A percentile compares a stretch with the other conserved stretches of the same genome.
Evolutionary conservation across 2,797 vertebrate genomes (phyloP).

Genomic region (Paguma larvata): DNA sequence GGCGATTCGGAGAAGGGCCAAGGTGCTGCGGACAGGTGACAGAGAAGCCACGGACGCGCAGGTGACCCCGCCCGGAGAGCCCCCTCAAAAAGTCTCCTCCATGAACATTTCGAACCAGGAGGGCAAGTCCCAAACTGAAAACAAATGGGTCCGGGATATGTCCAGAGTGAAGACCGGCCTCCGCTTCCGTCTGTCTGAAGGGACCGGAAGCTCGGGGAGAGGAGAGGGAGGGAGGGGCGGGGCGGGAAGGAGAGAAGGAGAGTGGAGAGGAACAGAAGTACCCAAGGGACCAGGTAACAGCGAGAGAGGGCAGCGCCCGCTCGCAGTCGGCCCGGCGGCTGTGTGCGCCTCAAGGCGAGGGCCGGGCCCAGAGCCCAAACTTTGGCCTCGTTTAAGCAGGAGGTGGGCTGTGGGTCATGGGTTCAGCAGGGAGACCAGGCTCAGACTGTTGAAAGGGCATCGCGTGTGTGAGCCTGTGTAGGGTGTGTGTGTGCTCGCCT

Average conservation of each 20-base stretch:
- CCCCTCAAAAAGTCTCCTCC: background rate
- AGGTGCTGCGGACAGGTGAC: background rate
- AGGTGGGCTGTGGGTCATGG: fast-evolving
- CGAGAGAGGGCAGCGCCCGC: background rate
- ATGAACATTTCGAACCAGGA: background rate
- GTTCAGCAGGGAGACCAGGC: fast-evolving
- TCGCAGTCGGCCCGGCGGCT: fast-evolving
- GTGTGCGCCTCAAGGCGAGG: fast-evolving
- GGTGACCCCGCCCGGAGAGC: background rate
- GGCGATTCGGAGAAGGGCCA: background rate
- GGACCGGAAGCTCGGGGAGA: fast-evolving
- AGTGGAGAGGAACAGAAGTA: too few relatives aligned
- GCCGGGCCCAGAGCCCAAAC: fast-evolving
- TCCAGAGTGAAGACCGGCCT: fast-evolving
- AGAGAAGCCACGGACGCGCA: fast-evolving
- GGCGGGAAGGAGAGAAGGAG: background rate
- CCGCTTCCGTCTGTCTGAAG: background rate
- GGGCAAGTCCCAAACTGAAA: too few relatives aligned
- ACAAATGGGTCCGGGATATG: fast-evolving
- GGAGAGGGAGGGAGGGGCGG: fast-evolving
- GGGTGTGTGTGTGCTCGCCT: too few relatives aligned
- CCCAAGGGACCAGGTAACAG: background rate
- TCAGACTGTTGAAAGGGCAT: background rate
- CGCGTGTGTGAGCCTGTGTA: too few relatives aligned
- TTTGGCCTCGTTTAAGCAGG: background rate